Evolutionary conservation across 1,140 invertebrate species (phyloP).

Genomic region (Hylyphantes graminicola): DNA sequence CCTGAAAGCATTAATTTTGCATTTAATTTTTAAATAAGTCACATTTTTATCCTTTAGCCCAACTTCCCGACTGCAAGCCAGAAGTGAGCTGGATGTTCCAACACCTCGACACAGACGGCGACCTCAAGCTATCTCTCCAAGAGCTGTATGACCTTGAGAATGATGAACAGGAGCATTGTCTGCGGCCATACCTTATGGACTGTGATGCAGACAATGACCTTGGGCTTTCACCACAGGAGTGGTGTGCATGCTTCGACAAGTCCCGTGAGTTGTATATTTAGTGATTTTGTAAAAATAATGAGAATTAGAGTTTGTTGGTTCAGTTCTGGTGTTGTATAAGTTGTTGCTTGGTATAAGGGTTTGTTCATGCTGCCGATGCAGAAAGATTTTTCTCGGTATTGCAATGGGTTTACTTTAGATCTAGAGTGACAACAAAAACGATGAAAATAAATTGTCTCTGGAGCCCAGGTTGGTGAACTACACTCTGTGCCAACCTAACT

Average conservation of each 20-base stretch:
- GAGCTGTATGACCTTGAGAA: constrained; percentile 90
- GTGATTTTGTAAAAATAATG: background rate
- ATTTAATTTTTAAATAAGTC: too few relatives aligned
- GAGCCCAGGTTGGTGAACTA: too few relatives aligned
- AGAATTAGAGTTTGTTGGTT: background rate
- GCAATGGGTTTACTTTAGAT: too few relatives aligned
- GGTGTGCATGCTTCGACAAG: constrained; percentile 91
- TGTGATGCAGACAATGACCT: constrained; percentile 80
- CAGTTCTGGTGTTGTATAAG: background rate
- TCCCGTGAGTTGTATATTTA: constrained; percentile 71
- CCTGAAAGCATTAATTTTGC: too few relatives aligned
- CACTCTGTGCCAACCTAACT: too few relatives aligned
- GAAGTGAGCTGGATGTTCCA: constrained; percentile 96
- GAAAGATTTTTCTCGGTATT: too few relatives aligned
- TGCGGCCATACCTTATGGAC: constrained; percentile 90
- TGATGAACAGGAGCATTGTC: constrained; percentile 85
- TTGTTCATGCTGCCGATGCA: too few relatives aligned
- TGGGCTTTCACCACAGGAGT: constrained; percentile 82
- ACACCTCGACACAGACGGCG: constrained; percentile 85
- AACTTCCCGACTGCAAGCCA: constrained; percentile 78
- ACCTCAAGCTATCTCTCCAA: constrained; percentile 81
- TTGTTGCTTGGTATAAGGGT: background rate
- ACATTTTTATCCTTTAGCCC: background rate
- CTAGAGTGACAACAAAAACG: too few relatives aligned
- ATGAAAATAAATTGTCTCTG: too few relatives aligned